Base-by-base conservation (phyloP, 2,113 vertebrate genomes). In the Ophthalmolycus amberensis region DNA sequence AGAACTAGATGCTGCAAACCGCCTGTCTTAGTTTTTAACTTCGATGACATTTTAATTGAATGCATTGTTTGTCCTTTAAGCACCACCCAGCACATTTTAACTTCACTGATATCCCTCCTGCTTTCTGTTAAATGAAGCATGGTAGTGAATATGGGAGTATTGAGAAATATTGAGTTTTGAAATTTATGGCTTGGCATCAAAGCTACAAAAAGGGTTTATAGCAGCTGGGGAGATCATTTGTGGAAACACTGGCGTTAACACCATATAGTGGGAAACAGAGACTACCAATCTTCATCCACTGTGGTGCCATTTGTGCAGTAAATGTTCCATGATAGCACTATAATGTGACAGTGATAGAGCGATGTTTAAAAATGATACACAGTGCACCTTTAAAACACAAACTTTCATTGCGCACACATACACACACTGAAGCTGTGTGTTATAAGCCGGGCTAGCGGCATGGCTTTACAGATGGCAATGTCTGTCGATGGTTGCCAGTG, bases 331-430 rank as follows among this genome's bases (percentile, higher is more conserved):
- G 63, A 82, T 70, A 42, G 79, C 58, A 4, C 37, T 60, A 71
- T 79, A 67, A 79, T 80, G 38, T 83, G 79, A 85, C 79, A 83
- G 50, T 85, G 79, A 89, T 80, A 0, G 63, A 87, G 50, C 32
- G 76, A 80, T 58, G 71, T 71, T 74, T 87, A 80, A 83, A 87
- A 89, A 67, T 89, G 76, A 89, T 80, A 34, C 79, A 87, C 59
- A 20, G 3, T 6, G 38, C 71, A 65, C 75, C 56, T 84, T 42
- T 52, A 82, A 79, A 70, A 76, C 72, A 63, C 18, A 38, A 27
- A 58, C 38, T 44, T 14, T 59, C 25, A 58, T 27, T 10, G 37
- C 38, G 42, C 22, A 42, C 37, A 40, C 38, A 42, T 22, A 65
- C 62, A 65, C 42, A 22, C 44, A 70, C 42, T 11, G 5, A 38